Evolutionary conservation across 1,140 invertebrate species (phyloP).

Genomic region (Drosophila nigromelanica): DNA sequence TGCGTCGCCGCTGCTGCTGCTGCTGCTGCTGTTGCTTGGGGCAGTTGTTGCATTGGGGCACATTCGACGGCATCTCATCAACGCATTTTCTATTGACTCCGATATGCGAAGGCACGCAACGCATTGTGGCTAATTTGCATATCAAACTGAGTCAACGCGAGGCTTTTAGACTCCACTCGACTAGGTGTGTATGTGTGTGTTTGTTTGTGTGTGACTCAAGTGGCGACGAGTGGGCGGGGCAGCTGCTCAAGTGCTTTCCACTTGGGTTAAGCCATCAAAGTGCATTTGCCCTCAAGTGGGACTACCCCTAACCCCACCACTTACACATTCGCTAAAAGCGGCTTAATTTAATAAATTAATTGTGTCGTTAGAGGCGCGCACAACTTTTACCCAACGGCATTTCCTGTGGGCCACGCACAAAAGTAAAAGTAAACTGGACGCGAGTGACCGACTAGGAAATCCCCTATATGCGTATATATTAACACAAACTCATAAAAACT

Average conservation of each 20-base stretch:
- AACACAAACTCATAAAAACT: too few species aligned
- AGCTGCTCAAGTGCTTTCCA: slow-evolving; percentile 52
- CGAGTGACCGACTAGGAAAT: too few species aligned
- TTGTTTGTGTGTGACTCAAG: slow-evolving; percentile 28
- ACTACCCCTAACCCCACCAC: background rate
- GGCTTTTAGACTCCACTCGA: slow-evolving; percentile 30
- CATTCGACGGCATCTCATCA: slow-evolving; percentile 5
- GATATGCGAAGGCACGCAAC: slow-evolving; percentile 28
- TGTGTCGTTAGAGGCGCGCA: slow-evolving; percentile 60
- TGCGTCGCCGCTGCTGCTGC: background rate
- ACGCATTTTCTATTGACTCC: slow-evolving; percentile 23
- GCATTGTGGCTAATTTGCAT: slow-evolving; percentile 74
- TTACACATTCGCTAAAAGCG: slow-evolving; percentile 6
- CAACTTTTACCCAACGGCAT: slow-evolving; percentile 51
- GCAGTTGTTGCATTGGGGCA: slow-evolving; percentile 9
- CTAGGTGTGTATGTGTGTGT: slow-evolving; percentile 7
- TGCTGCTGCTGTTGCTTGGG: slow-evolving; percentile 9
- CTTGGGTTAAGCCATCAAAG: slow-evolving; percentile 50
- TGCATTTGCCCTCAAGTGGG: slow-evolving; percentile 53
- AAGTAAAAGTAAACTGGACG: too few species aligned
- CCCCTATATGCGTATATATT: too few species aligned
- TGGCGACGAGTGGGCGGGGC: slow-evolving; percentile 10
- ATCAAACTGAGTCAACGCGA: slow-evolving; percentile 60
- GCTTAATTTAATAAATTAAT: slow-evolving; percentile 75
- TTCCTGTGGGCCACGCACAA: slow-evolving; percentile 46